Base-by-base conservation (phyloP, 2,888 invertebrate genomes). In the Meiosimyza platycephala region DNA sequence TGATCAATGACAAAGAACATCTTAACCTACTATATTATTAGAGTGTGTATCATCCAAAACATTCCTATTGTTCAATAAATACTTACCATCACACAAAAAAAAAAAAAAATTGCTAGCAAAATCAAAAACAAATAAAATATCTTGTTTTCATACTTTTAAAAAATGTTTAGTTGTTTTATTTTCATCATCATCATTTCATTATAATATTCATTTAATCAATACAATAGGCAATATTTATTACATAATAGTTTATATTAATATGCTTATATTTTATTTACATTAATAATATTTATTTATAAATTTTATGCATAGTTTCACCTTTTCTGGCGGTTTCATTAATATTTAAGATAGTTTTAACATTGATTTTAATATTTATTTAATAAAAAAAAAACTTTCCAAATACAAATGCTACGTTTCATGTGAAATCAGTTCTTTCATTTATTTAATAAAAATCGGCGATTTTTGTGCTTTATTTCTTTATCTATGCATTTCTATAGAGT, bases 131-230 rank as follows among this genome's bases (percentile, higher is more conserved):
- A n/a, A 28, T 28, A 3, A 28, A 4, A 28, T 28, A 28, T 28
- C 4, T 28, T 40, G 1, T 40, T 40, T 1, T 40, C 9, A 40
- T 40, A 40, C 40, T 40, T 62, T 70, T 70, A 70, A 62, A 70
- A 70, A 70, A 70, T 70, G 60, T 22, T 68, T 60, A 18, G 22
- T 62, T 70, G 18, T 18, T 70, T 70, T 54, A 54, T 47, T 70
- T 50, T 70, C 40, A 40, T 15, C 40, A 40, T 15, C 40, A 40
- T 54, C 67, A 57, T 16, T 33, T 65, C 55, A 16, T 47, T n/a
- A 47, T 63, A 47, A 52, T 18, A n/a, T 7, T 68, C 60, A 28
- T 68, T 28, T 68, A 48, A 15, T 69, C 16, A 70, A 63, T 70
- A 70, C 63, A 69, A 63, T 63, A 62, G 70, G 54, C 52, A 62